Evolutionary conservation across 2,888 invertebrate species (phyloP), one percentile per base, ranked within the genome.

Genomic region (Lysandra bellargus): DNA sequence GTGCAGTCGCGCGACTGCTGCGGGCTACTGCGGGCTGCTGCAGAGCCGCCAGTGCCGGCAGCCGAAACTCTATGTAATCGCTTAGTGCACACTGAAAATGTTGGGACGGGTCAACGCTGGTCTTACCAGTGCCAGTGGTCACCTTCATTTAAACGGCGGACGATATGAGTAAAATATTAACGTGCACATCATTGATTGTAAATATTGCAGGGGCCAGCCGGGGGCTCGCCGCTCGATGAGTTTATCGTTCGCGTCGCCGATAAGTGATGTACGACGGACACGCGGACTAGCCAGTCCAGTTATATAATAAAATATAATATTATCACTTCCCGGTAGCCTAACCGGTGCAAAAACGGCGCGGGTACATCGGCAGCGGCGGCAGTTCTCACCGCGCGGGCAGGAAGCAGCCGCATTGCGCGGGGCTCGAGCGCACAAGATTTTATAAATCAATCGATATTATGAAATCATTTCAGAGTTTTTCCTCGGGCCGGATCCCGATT

Each of bases 271-370:
- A 30, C 64, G 12, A 23, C 30, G 4, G 64, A 64, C 30, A 64
- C 30, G 30, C 23, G 12, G 12, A 37, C 73, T 40, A 49, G 49
- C 17, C 23, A 33, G 53, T 75, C 23, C 75, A 53, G 75, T 75
- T 75, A 75, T 75, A 30, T 75, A 75, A 75, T 75, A 75, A 74
- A 57, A 57, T 57, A 57, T 57, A 57, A 74, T 44, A 44, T 74
- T 74, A 74, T 74, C 49, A 53, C 30, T 75, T 75, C 75, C 75
- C 75, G 33, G 75, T 53, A 74, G 12, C 74, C 33, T 14, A 49
- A 30, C 44, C 49, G 75, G 9, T 30, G 30, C 49, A 75, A 75
- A 75, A 75, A 75, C 49, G 6, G 2, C 72, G 30, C 30, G 33
- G 30, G 37, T 57, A 9, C 30, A 30, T 14, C 40, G 74, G 40